Evolutionary conservation across 2,888 invertebrate species (phyloP).

Genomic region (Rhyacophila evoluta): DNA sequence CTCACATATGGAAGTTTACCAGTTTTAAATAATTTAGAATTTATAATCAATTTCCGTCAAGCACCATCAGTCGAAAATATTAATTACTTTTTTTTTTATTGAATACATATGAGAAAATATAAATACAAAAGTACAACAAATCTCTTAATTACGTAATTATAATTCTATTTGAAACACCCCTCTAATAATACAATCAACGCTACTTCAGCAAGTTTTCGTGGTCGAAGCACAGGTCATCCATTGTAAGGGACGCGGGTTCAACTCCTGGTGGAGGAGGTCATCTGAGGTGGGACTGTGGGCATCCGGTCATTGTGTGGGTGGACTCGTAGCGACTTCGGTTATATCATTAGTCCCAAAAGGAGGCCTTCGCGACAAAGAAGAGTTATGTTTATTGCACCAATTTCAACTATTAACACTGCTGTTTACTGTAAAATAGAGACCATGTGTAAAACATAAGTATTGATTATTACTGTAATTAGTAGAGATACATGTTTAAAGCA

Average conservation of each 20-base stretch:
- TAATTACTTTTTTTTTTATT: too few species aligned
- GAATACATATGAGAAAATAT: too few species aligned
- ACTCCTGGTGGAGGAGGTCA: conserved; percentile 26
- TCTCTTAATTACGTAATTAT: neutral
- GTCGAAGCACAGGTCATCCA: conserved; percentile 32
- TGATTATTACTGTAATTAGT: too few species aligned
- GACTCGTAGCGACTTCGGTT: neutral
- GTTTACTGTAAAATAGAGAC: too few species aligned
- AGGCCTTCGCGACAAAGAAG: neutral
- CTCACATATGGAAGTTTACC: too few species aligned
- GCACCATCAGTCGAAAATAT: too few species aligned
- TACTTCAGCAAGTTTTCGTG: conserved; percentile 31
- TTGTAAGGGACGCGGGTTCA: conserved; percentile 36
- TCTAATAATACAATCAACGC: conserved; percentile 38
- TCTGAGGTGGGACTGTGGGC: conserved; percentile 19
- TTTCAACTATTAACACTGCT: neutral
- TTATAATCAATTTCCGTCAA: too few species aligned
- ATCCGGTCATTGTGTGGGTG: conserved; percentile 4
- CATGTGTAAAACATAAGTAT: too few species aligned
- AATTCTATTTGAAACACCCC: neutral
- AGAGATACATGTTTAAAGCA: too few species aligned
- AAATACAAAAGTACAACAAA: too few species aligned
- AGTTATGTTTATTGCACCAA: neutral
- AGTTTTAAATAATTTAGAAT: too few species aligned
- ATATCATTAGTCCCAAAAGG: conserved; percentile 29